A percentile compares a stretch with the other conserved stretches of the same genome.
These are phyloP conservation scores for Stichodactyla mertensii DNA, from an alignment of 64 coral and sea anemone genomes.

Conservation along the genomic window DNA sequence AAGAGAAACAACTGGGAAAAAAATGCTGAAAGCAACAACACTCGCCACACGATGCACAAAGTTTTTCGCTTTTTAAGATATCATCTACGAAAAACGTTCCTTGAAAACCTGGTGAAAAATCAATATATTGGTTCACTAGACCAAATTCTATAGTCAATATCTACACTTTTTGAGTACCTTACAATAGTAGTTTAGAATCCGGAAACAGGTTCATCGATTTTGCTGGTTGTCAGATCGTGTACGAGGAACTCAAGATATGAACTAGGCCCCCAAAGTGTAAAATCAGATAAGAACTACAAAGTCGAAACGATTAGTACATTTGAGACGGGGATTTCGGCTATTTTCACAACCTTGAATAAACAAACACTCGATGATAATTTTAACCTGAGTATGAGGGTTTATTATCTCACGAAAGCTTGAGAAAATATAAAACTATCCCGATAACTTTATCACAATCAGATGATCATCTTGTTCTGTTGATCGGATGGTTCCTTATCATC, in stretches of 20 bases:
- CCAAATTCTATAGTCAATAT: background rate
- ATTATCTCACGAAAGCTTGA: background rate
- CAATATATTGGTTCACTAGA: background rate
- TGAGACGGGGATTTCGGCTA: background rate
- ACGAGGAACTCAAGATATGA: background rate
- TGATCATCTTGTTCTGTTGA: constrained; percentile 1
- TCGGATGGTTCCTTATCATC: background rate
- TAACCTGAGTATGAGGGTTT: background rate
- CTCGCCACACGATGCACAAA: background rate
- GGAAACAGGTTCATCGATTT: background rate
- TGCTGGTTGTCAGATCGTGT: background rate
- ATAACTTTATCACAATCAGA: background rate
- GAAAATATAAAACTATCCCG: background rate
- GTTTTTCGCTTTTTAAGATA: background rate
- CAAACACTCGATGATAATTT: background rate
- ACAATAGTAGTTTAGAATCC: background rate
- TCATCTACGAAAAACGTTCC: no score
- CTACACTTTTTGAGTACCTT: background rate
- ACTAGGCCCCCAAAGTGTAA: background rate
- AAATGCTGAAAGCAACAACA: constrained; percentile 1
- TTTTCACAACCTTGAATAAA: background rate
- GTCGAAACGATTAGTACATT: background rate
- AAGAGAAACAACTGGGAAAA: background rate
- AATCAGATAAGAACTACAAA: background rate
- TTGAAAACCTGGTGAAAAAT: background rate